These are phyloP conservation scores for Globia sparganii DNA, from an alignment of 2,888 invertebrate species.

Conservation along the genomic window DNA sequence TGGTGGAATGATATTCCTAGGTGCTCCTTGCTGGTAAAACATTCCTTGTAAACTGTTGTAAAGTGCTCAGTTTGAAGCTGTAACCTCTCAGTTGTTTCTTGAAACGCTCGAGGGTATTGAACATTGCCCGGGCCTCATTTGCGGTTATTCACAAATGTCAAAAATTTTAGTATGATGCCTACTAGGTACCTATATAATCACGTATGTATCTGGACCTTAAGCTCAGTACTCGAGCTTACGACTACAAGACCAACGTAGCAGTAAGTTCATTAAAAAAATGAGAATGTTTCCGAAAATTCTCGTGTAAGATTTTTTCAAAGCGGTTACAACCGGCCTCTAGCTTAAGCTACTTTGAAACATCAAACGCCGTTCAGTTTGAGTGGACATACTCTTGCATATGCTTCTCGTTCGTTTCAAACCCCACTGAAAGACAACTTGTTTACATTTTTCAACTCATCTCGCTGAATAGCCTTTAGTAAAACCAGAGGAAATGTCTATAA, in stretches of 20 bases:
- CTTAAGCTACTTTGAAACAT: slow-evolving; percentile 46
- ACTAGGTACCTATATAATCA: not conserved
- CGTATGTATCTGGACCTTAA: not conserved
- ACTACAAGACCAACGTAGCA: not conserved
- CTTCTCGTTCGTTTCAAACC: slow-evolving; percentile 48
- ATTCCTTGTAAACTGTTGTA: slow-evolving; percentile 8
- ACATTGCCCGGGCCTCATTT: too few relatives aligned
- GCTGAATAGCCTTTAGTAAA: slow-evolving; percentile 56
- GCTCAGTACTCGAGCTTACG: not conserved
- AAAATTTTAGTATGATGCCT: not conserved
- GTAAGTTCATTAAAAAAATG: not conserved
- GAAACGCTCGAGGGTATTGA: not conserved
- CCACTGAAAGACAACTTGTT: slow-evolving; percentile 56
- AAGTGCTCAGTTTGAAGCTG: slow-evolving; percentile 10
- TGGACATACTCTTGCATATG: slow-evolving; percentile 52
- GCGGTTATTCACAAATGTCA: not conserved
- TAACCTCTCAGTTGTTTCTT: not conserved
- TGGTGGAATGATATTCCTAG: slow-evolving; percentile 4
- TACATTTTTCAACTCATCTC: slow-evolving; percentile 63
- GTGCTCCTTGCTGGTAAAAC: not conserved
- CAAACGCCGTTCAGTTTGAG: slow-evolving; percentile 57
- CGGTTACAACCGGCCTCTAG: not conserved
- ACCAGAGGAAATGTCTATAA: slow-evolving; percentile 40
- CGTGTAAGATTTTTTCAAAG: slow-evolving; percentile 13
- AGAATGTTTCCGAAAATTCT: not conserved